Percentiles rank a stretch among this genome's conserved stretches.
phyloP scores from a whole-genome alignment of 2,888 invertebrate species.

The Deroplatys truncata region DNA sequence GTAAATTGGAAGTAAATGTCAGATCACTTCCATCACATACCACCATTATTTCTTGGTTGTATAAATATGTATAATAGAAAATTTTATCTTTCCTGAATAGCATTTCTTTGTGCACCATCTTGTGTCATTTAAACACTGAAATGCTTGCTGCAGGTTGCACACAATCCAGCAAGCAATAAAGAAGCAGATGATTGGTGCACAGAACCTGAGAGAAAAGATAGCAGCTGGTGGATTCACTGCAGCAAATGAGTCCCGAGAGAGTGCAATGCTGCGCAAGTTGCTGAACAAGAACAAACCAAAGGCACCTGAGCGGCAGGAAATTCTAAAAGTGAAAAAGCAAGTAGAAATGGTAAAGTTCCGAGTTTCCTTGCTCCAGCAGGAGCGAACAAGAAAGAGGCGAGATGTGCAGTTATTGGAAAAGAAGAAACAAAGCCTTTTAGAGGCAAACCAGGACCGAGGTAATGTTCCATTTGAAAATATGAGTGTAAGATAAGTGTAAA shows the following conservation, averaged over 20 bases:
- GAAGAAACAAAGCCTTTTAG: conserved; percentile 57
- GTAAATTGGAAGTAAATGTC: no score
- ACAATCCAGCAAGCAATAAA: conserved; percentile 67
- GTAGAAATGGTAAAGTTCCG: conserved; percentile 67
- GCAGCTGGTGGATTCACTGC: conserved; percentile 44
- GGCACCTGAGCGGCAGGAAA: conserved; percentile 49
- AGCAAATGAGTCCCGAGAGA: conserved; percentile 22
- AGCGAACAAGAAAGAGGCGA: conserved; percentile 61
- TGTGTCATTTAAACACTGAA: neutral
- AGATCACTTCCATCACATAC: no score
- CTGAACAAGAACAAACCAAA: conserved; percentile 33
- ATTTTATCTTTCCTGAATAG: no score
- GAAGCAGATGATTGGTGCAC: conserved; percentile 59
- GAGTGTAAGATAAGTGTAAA: no score
- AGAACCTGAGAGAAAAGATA: conserved; percentile 44
- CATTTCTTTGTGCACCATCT: no score
- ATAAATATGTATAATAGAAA: no score
- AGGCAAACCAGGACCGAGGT: conserved; percentile 55
- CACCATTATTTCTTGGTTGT: no score
- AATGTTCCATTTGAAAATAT: neutral
- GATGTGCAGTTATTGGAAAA: conserved; percentile 61
- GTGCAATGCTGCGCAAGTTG: conserved; percentile 36
- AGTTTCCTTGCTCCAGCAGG: conserved; percentile 63
- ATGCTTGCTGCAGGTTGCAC: conserved; percentile 48
- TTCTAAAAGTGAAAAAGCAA: conserved; percentile 60